Evolutionary conservation across 2,113 vertebrate species (phyloP).

Genomic region (Morone saxatilis): DNA sequence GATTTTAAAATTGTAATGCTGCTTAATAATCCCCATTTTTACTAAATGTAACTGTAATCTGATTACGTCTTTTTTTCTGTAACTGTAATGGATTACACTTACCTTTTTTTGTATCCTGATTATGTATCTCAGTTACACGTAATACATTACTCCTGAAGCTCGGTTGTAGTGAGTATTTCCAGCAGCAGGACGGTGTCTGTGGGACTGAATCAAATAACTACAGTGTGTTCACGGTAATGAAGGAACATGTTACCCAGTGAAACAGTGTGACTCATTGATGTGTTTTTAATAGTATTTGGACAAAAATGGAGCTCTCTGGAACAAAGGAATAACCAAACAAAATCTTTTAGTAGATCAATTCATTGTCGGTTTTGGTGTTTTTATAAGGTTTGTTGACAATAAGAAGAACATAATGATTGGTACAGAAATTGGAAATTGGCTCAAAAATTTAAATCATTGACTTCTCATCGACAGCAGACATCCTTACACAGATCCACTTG

Average conservation of each 20-base stretch:
- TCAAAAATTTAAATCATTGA: background rate
- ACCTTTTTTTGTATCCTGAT: no score
- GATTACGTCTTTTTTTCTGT: no score
- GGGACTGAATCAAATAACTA: background rate
- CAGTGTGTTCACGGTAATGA: background rate
- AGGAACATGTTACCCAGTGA: background rate
- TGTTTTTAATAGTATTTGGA: background rate
- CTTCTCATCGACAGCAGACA: background rate
- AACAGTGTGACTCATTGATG: background rate
- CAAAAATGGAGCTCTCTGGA: background rate
- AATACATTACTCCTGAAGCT: no score
- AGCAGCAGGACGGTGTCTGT: background rate
- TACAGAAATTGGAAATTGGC: background rate
- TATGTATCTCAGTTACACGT: no score
- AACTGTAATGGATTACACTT: no score
- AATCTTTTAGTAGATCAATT: background rate
- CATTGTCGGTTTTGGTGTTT: background rate
- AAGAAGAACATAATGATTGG: background rate
- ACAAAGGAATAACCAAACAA: background rate
- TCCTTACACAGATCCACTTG: background rate
- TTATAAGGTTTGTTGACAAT: background rate
- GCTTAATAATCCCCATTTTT: no score
- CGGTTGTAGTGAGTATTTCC: background rate
- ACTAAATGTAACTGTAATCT: no score
- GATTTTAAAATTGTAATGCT: no score